Conservation (phyloP, 2,888 invertebrate species). For the Lissonota sp. region DNA sequence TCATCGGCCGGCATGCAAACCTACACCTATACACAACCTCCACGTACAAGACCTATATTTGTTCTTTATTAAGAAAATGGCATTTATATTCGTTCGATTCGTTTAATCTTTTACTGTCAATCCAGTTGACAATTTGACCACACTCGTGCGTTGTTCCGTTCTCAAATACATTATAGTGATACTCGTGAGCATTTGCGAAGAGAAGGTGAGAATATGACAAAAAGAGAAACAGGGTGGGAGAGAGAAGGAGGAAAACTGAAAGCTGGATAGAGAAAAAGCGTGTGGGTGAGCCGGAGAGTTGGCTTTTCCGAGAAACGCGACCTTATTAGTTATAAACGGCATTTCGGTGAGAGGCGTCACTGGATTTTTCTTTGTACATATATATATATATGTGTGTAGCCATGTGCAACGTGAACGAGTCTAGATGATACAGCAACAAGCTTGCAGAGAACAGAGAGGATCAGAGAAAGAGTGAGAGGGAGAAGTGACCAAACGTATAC, state of each 20-base stretch:
- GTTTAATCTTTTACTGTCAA: not conserved
- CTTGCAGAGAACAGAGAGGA: slow-evolving; percentile 3
- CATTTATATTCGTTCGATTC: no score
- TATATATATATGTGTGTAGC: slow-evolving; percentile 9
- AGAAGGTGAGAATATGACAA: slow-evolving; percentile 16
- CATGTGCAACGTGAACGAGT: slow-evolving; percentile 1
- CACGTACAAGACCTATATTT: not conserved
- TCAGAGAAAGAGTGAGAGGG: not conserved
- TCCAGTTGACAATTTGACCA: not conserved
- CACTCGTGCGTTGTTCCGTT: slow-evolving; percentile 6
- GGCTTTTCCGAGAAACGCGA: slow-evolving; percentile 51
- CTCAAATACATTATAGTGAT: not conserved
- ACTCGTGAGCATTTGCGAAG: not conserved
- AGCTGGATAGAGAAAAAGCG: slow-evolving; percentile 35
- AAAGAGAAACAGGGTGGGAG: slow-evolving; percentile 37
- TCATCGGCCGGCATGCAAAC: slow-evolving; percentile 43
- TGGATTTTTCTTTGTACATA: slow-evolving; percentile 8
- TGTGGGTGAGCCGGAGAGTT: slow-evolving; percentile 53
- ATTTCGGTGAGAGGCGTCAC: slow-evolving; percentile 29
- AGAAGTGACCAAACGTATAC: slow-evolving; percentile 36
- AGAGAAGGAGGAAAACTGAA: not conserved
- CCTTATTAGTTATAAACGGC: slow-evolving; percentile 61
- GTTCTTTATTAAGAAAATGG: no score
- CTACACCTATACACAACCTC: slow-evolving; percentile 28
- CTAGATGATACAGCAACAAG: slow-evolving; percentile 37